A percentile compares a stretch with the other conserved stretches of the same genome.
phyloP scores from a whole-genome alignment of 2,113 vertebrate genomes.

The western clawed frog (Xenopus tropicalis) region UCB_Xtro_10.0 CM004447.2:42379501-42380000 shows the following conservation, averaged over 20 bases:
- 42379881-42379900: no score
- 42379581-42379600: constrained; percentile 68
- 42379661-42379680: constrained; percentile 57
- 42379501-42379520: constrained; percentile 66
- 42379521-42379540: constrained; percentile 54
- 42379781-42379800: constrained; percentile 67
- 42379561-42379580: constrained; percentile 53
- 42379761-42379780: constrained; percentile 60
- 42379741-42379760: constrained; percentile 63
- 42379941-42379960: no score
- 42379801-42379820: constrained; percentile 62
- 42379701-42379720: constrained; percentile 50
- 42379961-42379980: no score
- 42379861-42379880: background rate
- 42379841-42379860: background rate
- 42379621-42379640: constrained; percentile 58
- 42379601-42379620: constrained; percentile 61
- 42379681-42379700: constrained; percentile 47
- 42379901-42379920: no score
- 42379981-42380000: no score
- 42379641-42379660: constrained; percentile 67
- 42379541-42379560: constrained; percentile 58
- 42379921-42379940: no score
- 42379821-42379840: constrained; percentile 52
- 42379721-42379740: constrained; percentile 59